A percentile compares a stretch with the other conserved stretches of the same genome.
These are phyloP conservation scores for Crotalus tigris DNA, from an alignment of 2,113 vertebrate species.

Conservation along the genomic window DNA sequence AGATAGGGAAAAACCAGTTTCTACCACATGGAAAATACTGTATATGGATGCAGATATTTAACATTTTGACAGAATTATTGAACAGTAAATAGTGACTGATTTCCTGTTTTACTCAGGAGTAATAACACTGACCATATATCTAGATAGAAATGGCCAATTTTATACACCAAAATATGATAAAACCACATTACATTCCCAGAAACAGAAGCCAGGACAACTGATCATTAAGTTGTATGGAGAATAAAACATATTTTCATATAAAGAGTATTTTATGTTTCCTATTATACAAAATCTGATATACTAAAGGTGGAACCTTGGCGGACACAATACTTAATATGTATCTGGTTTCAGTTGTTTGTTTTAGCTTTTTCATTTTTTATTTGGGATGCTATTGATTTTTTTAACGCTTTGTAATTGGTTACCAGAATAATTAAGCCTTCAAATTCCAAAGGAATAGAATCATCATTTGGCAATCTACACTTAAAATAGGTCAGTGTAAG, in stretches of 20 bases:
- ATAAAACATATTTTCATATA: background rate
- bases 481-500: background rate
- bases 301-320: background rate
- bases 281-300: background rate
- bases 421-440: constrained; percentile 8
- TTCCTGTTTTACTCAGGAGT: background rate
- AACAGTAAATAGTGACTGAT: background rate
- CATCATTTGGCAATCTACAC: background rate
- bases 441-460: constrained; percentile 10
- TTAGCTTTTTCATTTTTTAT: constrained; percentile 17
- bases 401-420: constrained; percentile 25
- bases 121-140: background rate
- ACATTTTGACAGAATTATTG: background rate
- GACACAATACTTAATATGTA: background rate
- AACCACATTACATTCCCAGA: background rate
- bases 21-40: background rate
- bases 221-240: background rate
- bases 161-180: constrained; percentile 16
- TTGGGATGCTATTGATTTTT: background rate
- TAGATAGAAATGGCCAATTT: background rate
- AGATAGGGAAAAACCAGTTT: background rate
- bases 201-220: background rate
- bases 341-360: constrained; percentile 1
- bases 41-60: background rate
- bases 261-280: background rate